Percentiles rank a stretch among this genome's conserved stretches.
Evolutionary conservation across 2,113 vertebrate species (phyloP).

Genomic region (Sigmodon hispidus): DNA sequence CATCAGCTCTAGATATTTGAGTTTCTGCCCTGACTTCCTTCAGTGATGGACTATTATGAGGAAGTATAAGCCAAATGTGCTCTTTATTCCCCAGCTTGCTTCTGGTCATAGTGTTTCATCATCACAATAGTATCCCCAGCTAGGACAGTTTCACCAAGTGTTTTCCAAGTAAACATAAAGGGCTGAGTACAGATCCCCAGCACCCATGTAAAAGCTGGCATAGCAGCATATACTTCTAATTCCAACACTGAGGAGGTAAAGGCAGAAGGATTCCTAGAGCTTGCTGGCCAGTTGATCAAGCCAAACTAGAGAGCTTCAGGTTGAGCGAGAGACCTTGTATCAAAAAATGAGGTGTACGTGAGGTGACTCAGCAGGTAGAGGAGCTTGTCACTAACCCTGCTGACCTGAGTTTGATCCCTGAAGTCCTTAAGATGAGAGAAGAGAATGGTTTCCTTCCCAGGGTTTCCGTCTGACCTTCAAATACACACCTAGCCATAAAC

Average conservation of each 20-base stretch:
- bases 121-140: neutral
- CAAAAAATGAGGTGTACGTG: neutral
- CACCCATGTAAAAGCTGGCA: neutral
- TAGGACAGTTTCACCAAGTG: neutral
- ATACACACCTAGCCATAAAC: neutral
- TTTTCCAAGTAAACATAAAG: neutral
- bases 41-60: neutral
- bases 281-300: neutral
- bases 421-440: neutral
- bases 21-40: neutral
- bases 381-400: neutral
- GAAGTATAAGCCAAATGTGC: neutral
- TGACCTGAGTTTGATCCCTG: neutral
- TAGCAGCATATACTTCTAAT: neutral
- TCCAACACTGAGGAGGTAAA: neutral
- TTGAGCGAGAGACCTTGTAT: neutral
- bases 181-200: neutral
- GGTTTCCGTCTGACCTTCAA: neutral
- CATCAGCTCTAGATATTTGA: neutral
- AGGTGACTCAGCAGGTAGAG: neutral
- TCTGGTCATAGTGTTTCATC: neutral
- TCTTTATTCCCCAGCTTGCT: neutral
- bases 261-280: neutral
- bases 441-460: neutral
- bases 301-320: neutral